Evolutionary conservation across 2,797 vertebrate genomes (phyloP).

Genomic region (Chelon labrosus): DNA sequence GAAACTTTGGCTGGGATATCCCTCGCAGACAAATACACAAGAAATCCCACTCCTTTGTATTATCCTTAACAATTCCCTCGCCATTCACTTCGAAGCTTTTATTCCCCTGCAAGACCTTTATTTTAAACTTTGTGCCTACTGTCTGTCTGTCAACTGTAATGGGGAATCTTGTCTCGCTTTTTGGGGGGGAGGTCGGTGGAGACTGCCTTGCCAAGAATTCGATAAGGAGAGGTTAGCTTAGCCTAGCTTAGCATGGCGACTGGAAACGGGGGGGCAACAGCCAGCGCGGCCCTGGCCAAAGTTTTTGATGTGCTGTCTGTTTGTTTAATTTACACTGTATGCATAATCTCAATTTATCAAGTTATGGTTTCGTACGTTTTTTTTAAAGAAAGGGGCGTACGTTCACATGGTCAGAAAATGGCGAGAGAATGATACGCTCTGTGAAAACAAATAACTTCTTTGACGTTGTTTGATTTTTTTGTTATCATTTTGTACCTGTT

Average conservation of each 20-base stretch:
- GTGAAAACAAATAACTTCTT: too few species aligned
- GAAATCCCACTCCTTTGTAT: constrained; percentile 88
- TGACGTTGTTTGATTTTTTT: too few species aligned
- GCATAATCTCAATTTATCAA: too few species aligned
- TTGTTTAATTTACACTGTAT: not conserved
- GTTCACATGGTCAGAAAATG: too few species aligned
- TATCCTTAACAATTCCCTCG: constrained; percentile 84
- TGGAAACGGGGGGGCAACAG: not conserved
- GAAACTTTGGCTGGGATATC: constrained; percentile 86
- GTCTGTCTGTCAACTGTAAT: constrained; percentile 81
- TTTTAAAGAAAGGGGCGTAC: too few species aligned
- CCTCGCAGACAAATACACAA: constrained; percentile 83
- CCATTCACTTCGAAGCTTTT: constrained; percentile 84
- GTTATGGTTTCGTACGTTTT: too few species aligned
- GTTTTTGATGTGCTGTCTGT: too few species aligned
- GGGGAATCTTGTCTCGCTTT: constrained; percentile 69
- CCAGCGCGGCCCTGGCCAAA: not conserved
- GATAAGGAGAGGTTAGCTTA: not conserved
- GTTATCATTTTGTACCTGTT: too few species aligned
- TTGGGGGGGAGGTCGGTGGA: not conserved
- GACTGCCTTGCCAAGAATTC: not conserved
- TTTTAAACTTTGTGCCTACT: constrained; percentile 82
- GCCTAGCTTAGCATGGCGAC: not conserved
- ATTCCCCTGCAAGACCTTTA: constrained; percentile 83
- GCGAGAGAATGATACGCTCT: too few species aligned